A percentile compares a stretch with the other conserved stretches of the same genome.
Evolutionary conservation across 2,113 vertebrate species (phyloP).

Genomic region (Turdus rufiventris): DNA sequence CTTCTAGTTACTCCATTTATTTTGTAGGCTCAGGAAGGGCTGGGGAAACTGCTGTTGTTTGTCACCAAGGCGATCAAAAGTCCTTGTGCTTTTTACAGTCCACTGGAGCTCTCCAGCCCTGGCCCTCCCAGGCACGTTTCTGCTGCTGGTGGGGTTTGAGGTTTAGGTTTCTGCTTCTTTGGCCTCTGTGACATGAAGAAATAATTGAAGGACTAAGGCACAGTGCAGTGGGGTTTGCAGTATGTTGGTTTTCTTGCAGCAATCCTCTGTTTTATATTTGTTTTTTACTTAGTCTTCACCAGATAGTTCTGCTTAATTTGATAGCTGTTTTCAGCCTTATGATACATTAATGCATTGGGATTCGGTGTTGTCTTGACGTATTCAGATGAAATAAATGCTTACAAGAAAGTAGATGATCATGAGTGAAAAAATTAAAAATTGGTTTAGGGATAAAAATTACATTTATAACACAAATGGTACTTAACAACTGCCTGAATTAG

Average conservation of each 20-base stretch:
- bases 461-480: fast-evolving
- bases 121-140: background rate
- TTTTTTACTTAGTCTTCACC: background rate
- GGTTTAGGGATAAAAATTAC: background rate
- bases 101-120: background rate
- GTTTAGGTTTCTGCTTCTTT: background rate
- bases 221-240: background rate
- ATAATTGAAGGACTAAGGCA: background rate
- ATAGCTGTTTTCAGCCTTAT: background rate
- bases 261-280: background rate
- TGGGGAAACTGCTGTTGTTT: background rate
- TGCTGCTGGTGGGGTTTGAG: background rate
- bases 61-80: background rate
- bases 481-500: background rate
- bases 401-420: background rate
- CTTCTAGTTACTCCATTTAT: background rate
- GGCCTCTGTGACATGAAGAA: background rate
- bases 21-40: background rate
- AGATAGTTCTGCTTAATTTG: background rate
- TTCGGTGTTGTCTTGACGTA: background rate
- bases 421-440: background rate
- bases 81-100: background rate
- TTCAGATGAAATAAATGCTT: background rate
- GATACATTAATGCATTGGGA: background rate
- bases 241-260: background rate